Percentiles rank a stretch among this genome's conserved stretches.
Conservation (phyloP, 2,113 vertebrate species). For the Sinocyclocheilus maitianheensis region DNA sequence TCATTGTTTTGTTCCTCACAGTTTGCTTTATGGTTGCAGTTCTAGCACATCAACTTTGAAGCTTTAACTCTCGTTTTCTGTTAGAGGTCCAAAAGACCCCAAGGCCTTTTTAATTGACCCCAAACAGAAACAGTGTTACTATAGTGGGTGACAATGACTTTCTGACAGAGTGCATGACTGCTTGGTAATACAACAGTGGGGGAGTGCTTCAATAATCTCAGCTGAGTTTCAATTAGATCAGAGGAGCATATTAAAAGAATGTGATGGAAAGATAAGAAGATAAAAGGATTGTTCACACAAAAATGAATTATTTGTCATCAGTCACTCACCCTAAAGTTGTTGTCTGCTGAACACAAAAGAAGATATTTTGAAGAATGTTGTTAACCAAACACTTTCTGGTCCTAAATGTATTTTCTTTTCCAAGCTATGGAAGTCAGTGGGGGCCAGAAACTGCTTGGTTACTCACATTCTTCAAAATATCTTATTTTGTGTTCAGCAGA, state of each 20-base stretch:
- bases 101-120: slow-evolving; percentile 20
- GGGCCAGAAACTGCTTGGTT: not conserved
- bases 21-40: slow-evolving; percentile 1
- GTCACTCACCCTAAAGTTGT: not conserved
- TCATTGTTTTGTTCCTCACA: not conserved
- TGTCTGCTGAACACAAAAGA: no score
- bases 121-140: slow-evolving; percentile 2
- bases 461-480: not conserved
- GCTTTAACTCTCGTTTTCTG: not conserved
- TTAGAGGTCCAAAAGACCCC: not conserved
- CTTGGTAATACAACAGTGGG: not conserved
- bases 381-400: not conserved
- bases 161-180: not conserved
- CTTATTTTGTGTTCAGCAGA: not conserved
- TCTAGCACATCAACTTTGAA: not conserved
- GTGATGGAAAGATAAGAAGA: not conserved
- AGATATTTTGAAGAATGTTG: not conserved
- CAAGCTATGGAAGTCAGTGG: not conserved
- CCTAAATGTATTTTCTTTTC: not conserved
- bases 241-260: not conserved
- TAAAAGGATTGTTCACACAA: not conserved
- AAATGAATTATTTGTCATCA: not conserved
- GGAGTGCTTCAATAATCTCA: not conserved
- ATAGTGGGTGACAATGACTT: not conserved
- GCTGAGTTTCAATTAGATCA: not conserved